Percentiles rank a stretch among this genome's conserved stretches.
Conservation (phyloP, 2,797 vertebrate species). For the Notamacropus eugenii region DNA sequence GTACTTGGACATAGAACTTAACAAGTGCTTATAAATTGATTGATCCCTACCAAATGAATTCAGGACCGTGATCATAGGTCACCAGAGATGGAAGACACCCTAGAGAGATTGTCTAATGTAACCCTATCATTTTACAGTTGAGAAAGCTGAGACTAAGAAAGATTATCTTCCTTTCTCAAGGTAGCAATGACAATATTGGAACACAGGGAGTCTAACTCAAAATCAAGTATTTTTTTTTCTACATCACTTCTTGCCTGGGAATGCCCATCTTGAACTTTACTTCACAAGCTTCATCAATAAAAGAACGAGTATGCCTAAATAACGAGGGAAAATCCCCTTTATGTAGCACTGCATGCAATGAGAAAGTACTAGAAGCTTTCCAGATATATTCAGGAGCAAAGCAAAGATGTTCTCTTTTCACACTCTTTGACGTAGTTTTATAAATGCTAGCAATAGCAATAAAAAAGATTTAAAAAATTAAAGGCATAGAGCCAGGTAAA, state of each 20-base stretch:
- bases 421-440: background rate
- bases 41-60: background rate
- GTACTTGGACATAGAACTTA: background rate
- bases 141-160: background rate
- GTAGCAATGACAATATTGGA: background rate
- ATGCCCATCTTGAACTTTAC: background rate
- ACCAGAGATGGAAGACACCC: background rate
- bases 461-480: background rate
- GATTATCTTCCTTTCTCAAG: background rate
- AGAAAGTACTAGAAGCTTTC: background rate
- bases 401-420: background rate
- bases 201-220: background rate
- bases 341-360: no score
- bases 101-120: background rate
- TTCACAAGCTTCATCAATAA: background rate
- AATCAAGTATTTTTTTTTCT: background rate
- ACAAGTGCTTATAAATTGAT: background rate
- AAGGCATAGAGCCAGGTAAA: background rate
- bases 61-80: background rate
- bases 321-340: background rate
- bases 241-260: background rate
- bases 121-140: background rate
- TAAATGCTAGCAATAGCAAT: background rate
- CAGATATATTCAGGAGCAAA: background rate
- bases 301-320: background rate